Percentiles rank a stretch among this genome's conserved stretches.
Conservation (phyloP, 2,888 invertebrate species). For the Limnephilus marmoratus region DNA sequence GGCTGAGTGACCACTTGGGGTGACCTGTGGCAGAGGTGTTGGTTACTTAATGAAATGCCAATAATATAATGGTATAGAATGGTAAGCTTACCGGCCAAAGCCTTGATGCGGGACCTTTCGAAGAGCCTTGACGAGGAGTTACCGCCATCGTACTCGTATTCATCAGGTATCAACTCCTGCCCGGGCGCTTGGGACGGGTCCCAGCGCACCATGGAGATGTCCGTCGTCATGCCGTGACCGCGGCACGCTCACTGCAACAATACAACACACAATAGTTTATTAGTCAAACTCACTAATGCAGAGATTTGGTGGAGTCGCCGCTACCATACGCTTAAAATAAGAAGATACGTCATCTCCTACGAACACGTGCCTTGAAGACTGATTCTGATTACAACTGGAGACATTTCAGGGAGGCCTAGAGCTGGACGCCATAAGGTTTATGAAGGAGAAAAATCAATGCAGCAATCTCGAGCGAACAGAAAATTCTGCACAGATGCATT, state of each 20-base stretch:
- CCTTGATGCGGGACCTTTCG: slow-evolving; percentile 99
- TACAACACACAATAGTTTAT: not conserved
- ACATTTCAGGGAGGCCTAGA: not conserved
- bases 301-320: not conserved
- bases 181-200: slow-evolving; percentile 92
- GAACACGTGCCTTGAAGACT: not conserved
- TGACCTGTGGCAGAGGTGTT: too few relatives aligned
- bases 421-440: not conserved
- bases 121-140: slow-evolving; percentile 99
- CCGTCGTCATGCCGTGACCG: slow-evolving; percentile 84
- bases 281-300: not conserved
- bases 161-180: slow-evolving; percentile 92
- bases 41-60: not conserved
- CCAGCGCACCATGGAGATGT: slow-evolving; percentile 98
- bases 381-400: not conserved
- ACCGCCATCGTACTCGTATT: slow-evolving; percentile 99
- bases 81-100: slow-evolving; percentile 90
- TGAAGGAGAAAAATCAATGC: too few relatives aligned
- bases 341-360: not conserved
- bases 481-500: too few relatives aligned
- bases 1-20: too few relatives aligned
- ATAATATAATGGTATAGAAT: not conserved
- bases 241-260: slow-evolving; percentile 62
- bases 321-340: not conserved
- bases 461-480: too few relatives aligned